phyloP scores from a whole-genome alignment of 1,140 invertebrate genomes.

The Phymorhynchus buccinoides region DNA sequence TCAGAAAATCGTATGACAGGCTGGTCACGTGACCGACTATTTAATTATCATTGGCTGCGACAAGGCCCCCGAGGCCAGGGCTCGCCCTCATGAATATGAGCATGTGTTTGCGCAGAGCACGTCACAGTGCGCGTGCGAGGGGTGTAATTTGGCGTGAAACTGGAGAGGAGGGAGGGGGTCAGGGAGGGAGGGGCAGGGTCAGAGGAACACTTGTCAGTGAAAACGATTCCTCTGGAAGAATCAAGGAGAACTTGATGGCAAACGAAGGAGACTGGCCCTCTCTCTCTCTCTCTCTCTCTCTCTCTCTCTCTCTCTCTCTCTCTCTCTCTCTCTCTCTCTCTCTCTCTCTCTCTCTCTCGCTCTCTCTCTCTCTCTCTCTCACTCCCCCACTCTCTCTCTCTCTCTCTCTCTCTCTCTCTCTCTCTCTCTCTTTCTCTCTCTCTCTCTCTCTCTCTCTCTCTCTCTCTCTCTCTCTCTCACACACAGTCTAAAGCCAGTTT shows the following conservation, averaged over 20 bases:
- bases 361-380: not conserved
- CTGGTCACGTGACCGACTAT: not conserved
- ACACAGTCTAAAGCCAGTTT: not conserved
- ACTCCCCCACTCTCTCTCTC: not conserved
- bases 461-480: too few species aligned
- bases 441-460: too few species aligned
- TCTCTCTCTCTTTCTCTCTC: not conserved
- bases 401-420: not conserved
- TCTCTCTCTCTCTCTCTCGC: not conserved
- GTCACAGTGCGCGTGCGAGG: constrained; percentile 10
- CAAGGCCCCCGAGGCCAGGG: not conserved
- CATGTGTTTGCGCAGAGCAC: constrained; percentile 29
- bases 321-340: not conserved
- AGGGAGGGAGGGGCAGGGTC: not conserved
- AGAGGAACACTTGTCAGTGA: not conserved
- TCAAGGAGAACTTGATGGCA: not conserved
- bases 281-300: not conserved
- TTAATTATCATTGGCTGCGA: constrained; percentile 30
- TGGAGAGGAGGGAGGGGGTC: not conserved
- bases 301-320: not conserved
- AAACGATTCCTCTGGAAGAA: not conserved
- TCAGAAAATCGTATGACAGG: not conserved
- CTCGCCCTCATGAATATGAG: constrained; percentile 30
- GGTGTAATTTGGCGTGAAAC: constrained; percentile 31
- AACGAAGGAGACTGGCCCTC: not conserved